A percentile compares a stretch with the other conserved stretches of the same genome.
Evolutionary conservation across 2,797 vertebrate species (phyloP).

Genomic region (Borostomias antarcticus): DNA sequence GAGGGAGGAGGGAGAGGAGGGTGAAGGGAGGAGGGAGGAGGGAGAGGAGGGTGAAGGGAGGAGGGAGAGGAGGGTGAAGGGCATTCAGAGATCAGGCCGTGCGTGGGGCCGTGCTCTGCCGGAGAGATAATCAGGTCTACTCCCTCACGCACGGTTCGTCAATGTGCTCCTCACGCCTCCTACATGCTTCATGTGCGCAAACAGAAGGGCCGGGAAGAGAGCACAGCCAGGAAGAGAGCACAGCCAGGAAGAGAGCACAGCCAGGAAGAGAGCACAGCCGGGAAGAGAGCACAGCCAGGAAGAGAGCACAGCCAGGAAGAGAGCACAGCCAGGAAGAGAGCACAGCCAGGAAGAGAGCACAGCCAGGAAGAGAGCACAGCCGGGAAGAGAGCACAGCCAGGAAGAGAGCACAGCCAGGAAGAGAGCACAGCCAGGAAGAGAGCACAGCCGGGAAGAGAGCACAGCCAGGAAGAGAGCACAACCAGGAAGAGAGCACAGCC

Average conservation of each 20-base stretch:
- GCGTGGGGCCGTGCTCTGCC: neutral
- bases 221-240: neutral
- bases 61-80: neutral
- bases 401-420: neutral
- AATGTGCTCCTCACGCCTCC: too few species aligned
- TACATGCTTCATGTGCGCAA: too few species aligned
- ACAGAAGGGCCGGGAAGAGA: constrained; percentile 20
- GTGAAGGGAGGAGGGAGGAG: too few species aligned
- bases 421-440: constrained; percentile 6
- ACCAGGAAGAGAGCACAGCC: constrained; percentile 15
- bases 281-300: constrained; percentile 7
- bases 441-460: constrained; percentile 8
- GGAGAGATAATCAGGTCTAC: constrained; percentile 27
- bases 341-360: constrained; percentile 14
- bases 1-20: too few species aligned
- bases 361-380: neutral
- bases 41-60: too few species aligned
- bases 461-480: neutral
- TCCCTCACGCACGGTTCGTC: constrained; percentile 16
- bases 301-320: constrained; percentile 2
- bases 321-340: constrained; percentile 3
- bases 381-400: constrained; percentile 11
- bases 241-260: constrained; percentile 16
- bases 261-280: neutral
- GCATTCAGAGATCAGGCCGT: neutral